phyloP scores from a whole-genome alignment of 2,888 invertebrate species.

The Cheilosia vulpina region DNA sequence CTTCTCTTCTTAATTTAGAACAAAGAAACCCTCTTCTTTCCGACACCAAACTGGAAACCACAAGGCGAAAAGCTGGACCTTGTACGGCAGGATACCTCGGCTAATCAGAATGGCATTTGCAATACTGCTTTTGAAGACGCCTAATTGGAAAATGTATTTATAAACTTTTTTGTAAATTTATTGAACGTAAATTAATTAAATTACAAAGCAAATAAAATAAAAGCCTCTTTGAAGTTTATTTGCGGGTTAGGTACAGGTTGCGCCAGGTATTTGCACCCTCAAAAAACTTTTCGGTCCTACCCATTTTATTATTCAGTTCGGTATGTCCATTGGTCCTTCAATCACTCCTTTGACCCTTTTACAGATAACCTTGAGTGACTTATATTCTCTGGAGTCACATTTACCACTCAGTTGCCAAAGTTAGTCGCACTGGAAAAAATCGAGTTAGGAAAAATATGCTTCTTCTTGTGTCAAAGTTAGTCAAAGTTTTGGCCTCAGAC shows the following conservation, averaged over 20 bases:
- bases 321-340: not conserved
- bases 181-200: not conserved
- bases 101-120: conserved; percentile 24
- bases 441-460: conserved; percentile 19
- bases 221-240: not conserved
- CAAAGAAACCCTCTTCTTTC: conserved; percentile 17
- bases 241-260: not conserved
- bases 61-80: conserved; percentile 30
- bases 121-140: conserved; percentile 43
- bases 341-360: not conserved
- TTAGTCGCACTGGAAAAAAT: conserved; percentile 11
- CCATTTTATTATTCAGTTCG: not conserved
- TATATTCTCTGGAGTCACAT: conserved; percentile 40
- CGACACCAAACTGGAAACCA: conserved; percentile 51
- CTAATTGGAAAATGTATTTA: conserved; percentile 6
- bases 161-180: not conserved
- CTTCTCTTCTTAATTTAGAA: conserved; percentile 17
- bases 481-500: conserved; percentile 1
- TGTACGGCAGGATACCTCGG: not conserved
- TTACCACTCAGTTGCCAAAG: conserved; percentile 41
- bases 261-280: not conserved
- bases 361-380: conserved; percentile 3
- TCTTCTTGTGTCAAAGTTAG: conserved; percentile 38
- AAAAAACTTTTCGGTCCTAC: conserved; percentile 11
- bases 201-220: not conserved